phyloP scores from a whole-genome alignment of 2,888 invertebrate genomes.

The Cynaeus angustus region DNA sequence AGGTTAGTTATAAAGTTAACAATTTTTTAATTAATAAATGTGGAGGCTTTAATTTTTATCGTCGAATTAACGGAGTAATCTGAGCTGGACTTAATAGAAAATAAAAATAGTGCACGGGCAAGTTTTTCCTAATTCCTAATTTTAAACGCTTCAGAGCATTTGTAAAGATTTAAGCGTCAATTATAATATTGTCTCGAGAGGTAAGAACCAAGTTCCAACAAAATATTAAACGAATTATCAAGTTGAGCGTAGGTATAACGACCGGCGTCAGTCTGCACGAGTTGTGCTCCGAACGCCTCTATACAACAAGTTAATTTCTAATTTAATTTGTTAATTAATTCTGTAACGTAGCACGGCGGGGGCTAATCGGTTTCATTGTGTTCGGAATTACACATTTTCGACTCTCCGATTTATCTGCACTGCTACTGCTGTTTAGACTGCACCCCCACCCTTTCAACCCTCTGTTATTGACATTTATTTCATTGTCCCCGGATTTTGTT shows the following conservation, averaged over 20 bases:
- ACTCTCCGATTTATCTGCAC: slow-evolving; percentile 53
- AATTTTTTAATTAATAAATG: not conserved
- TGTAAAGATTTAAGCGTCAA: too few relatives aligned
- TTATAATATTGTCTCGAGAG: too few relatives aligned
- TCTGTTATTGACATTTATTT: slow-evolving; percentile 67
- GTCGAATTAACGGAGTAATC: too few relatives aligned
- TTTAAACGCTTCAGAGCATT: not conserved
- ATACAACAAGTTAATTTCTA: slow-evolving; percentile 74
- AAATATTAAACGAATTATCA: slow-evolving; percentile 46
- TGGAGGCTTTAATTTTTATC: too few relatives aligned
- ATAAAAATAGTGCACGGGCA: too few relatives aligned
- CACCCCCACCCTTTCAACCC: slow-evolving; percentile 23
- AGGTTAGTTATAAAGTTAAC: not conserved
- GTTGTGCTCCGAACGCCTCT: slow-evolving; percentile 56
- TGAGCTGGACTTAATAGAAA: too few relatives aligned
- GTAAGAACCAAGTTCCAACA: too few relatives aligned
- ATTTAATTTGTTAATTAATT: slow-evolving; percentile 75
- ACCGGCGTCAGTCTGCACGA: slow-evolving; percentile 37
- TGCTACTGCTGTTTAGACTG: slow-evolving; percentile 46
- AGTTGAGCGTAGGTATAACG: slow-evolving; percentile 44
- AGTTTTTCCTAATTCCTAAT: too few relatives aligned
- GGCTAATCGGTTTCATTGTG: slow-evolving; percentile 71
- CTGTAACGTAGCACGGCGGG: slow-evolving; percentile 69
- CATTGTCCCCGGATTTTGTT: slow-evolving; percentile 59
- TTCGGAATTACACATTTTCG: slow-evolving; percentile 69